Evolutionary conservation across 2,888 invertebrate genomes (phyloP).

Genomic region (Drosophila prostipennis): DNA sequence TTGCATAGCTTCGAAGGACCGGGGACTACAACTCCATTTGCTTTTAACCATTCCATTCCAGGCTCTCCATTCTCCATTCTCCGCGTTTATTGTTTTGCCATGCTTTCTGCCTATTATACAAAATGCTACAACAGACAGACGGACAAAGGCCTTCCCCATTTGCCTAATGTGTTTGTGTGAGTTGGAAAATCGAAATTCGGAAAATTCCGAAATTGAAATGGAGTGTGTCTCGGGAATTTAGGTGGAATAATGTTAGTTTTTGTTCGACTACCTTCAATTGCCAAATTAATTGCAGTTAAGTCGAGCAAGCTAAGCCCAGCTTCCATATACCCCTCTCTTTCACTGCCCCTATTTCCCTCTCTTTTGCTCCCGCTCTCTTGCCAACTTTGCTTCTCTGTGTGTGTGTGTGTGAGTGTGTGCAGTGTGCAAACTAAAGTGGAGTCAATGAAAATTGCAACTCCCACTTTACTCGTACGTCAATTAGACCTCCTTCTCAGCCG

Average conservation of each 20-base stretch:
- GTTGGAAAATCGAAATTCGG: slow-evolving; percentile 30
- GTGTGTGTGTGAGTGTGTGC: slow-evolving; percentile 22
- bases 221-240: slow-evolving; percentile 13
- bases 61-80: slow-evolving; percentile 44
- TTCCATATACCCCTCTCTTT: slow-evolving; percentile 5
- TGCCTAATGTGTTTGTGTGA: slow-evolving; percentile 65
- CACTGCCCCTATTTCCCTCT: not conserved
- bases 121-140: slow-evolving; percentile 45
- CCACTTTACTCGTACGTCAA: slow-evolving; percentile 83
- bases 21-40: slow-evolving; percentile 66
- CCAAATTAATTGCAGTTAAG: slow-evolving; percentile 84
- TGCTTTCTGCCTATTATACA: slow-evolving; percentile 70
- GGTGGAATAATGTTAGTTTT: slow-evolving; percentile 35
- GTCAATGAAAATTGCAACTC: slow-evolving; percentile 83
- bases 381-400: slow-evolving; percentile 11
- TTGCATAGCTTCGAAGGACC: too few relatives aligned
- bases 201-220: slow-evolving; percentile 36
- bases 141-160: slow-evolving; percentile 63
- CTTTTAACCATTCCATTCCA: slow-evolving; percentile 60
- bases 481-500: slow-evolving; percentile 71
- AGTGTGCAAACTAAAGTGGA: slow-evolving; percentile 77
- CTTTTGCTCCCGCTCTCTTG: not conserved
- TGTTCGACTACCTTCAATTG: slow-evolving; percentile 75
- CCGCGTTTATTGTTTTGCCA: slow-evolving; percentile 71
- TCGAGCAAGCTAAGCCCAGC: slow-evolving; percentile 66